Evolutionary conservation across 2,113 vertebrate genomes (phyloP).

Genomic region (Pterocles orientalis): DNA sequence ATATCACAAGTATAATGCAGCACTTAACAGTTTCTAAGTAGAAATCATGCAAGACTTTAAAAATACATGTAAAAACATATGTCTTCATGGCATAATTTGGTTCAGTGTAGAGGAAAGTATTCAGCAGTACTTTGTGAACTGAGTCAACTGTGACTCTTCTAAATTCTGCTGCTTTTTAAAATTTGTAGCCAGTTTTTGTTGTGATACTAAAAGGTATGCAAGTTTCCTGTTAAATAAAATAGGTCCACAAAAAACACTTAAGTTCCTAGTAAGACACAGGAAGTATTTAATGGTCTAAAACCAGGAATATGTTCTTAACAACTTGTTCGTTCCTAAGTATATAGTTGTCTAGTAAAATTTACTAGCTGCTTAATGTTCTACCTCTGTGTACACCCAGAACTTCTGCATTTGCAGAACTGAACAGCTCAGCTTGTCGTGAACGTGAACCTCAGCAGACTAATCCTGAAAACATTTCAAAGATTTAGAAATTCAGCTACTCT

Average conservation of each 20-base stretch:
- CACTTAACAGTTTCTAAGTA: neutral
- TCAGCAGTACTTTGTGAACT: neutral
- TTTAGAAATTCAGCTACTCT: neutral
- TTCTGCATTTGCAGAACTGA: neutral
- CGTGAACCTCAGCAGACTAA: neutral
- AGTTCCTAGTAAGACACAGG: neutral
- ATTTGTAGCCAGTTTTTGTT: neutral
- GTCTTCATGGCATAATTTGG: neutral
- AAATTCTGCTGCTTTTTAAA: neutral
- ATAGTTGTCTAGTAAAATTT: constrained; percentile 15
- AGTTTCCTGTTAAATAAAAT: neutral
- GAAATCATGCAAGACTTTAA: neutral
- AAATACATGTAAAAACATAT: neutral
- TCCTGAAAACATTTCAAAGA: neutral
- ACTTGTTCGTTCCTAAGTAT: neutral
- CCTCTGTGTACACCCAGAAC: neutral
- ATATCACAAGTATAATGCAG: neutral
- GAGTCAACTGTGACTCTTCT: neutral
- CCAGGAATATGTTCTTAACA: neutral
- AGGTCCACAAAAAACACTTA: neutral
- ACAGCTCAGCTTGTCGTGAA: neutral
- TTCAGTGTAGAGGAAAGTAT: neutral
- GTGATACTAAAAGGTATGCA: neutral
- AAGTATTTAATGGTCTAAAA: neutral
- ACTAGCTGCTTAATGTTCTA: neutral